A percentile compares a stretch with the other conserved stretches of the same genome.
Evolutionary conservation across 2,797 vertebrate genomes (phyloP).

Genomic region (Lates japonicus): DNA sequence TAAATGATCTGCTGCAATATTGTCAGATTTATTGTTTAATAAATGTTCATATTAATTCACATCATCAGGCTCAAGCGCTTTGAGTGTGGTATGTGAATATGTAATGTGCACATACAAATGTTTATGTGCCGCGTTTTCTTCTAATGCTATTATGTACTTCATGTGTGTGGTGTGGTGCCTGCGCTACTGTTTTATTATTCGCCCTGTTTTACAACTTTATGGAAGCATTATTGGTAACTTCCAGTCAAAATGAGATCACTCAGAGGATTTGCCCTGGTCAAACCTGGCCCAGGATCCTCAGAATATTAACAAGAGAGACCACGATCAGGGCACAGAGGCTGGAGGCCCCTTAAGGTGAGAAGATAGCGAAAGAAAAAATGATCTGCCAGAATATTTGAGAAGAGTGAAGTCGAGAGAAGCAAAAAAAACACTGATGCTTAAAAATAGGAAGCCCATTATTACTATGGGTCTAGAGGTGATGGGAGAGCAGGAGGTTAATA

Average conservation of each 20-base stretch:
- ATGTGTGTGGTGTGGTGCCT: slow-evolving; percentile 12
- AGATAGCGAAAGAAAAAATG: slow-evolving; percentile 30
- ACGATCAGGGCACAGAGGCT: slow-evolving; percentile 31
- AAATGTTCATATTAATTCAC: slow-evolving; percentile 41
- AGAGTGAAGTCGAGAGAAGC: slow-evolving; percentile 1
- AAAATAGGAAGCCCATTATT: slow-evolving; percentile 4
- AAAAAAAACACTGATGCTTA: not conserved
- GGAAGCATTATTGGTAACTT: slow-evolving; percentile 58
- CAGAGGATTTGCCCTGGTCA: slow-evolving; percentile 60
- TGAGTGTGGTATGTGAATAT: slow-evolving; percentile 9
- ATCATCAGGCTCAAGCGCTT: slow-evolving; percentile 6
- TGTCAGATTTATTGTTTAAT: slow-evolving; percentile 50
- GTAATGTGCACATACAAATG: not conserved
- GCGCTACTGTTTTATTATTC: slow-evolving; percentile 33
- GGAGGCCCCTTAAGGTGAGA: slow-evolving; percentile 41
- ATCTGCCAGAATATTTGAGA: slow-evolving; percentile 21
- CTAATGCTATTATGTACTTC: not conserved
- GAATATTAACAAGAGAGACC: slow-evolving; percentile 70
- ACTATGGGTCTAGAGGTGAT: slow-evolving; percentile 1
- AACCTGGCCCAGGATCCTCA: slow-evolving; percentile 49
- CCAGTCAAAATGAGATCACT: slow-evolving; percentile 74
- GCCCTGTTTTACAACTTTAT: slow-evolving; percentile 60
- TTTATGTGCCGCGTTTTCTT: slow-evolving; percentile 1
- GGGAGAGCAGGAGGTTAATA: not conserved
- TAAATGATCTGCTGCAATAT: slow-evolving; percentile 39